A percentile compares a stretch with the other conserved stretches of the same genome.
These are phyloP conservation scores for Scomber japonicus DNA, from an alignment of 2,113 vertebrate genomes.

Conservation along the genomic window DNA sequence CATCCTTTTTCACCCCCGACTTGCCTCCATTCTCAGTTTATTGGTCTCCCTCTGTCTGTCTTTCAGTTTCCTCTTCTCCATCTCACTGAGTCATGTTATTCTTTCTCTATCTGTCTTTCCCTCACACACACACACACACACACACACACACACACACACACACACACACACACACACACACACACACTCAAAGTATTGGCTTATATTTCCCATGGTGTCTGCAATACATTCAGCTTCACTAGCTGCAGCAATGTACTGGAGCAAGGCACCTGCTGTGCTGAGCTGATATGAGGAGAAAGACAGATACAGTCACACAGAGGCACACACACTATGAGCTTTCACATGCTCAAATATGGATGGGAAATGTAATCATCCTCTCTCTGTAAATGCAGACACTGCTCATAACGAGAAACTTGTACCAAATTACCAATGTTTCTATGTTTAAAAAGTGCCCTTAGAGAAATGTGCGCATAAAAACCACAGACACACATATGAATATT, in stretches of 20 bases:
- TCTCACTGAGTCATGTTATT: conserved; percentile 54
- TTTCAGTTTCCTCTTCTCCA: conserved; percentile 44
- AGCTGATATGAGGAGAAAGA: conserved; percentile 75
- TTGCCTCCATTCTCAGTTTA: conserved; percentile 37
- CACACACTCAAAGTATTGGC: conserved; percentile 56
- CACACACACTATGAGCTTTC: conserved; percentile 21
- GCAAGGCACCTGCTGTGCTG: conserved; percentile 77
- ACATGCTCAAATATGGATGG: conserved; percentile 40
- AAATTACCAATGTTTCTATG: conserved; percentile 3
- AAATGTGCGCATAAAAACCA: not conserved
- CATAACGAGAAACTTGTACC: conserved; percentile 15
- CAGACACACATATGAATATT: conserved; percentile 38
- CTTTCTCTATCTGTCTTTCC: conserved; percentile 26
- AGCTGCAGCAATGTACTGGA: conserved; percentile 71
- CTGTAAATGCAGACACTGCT: conserved; percentile 33
- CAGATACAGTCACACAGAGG: conserved; percentile 21
- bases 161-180: conserved; percentile 13
- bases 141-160: conserved; percentile 26
- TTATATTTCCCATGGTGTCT: conserved; percentile 78
- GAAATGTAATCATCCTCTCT: conserved; percentile 37
- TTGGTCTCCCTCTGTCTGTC: conserved; percentile 44
- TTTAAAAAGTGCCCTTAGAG: not conserved
- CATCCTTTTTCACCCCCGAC: conserved; percentile 43
- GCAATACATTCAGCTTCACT: conserved; percentile 72
- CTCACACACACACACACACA: conserved; percentile 24